phyloP scores from a whole-genome alignment of 2,888 invertebrate species.

The Drosophila mettleri region DNA sequence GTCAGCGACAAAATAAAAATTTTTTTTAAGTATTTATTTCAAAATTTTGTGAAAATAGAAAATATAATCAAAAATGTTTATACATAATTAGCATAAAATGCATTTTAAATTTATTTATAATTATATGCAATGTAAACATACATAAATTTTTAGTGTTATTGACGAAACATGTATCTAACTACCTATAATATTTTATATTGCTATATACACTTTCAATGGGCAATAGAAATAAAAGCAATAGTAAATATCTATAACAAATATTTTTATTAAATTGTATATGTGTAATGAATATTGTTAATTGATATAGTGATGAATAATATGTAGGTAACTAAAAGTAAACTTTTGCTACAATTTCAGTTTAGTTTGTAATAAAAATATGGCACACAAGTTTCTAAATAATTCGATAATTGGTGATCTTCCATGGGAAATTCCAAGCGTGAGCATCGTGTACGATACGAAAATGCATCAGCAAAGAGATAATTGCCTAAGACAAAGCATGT shows the following conservation, averaged over 20 bases:
- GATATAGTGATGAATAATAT: slow-evolving; percentile 3
- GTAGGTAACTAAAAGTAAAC: not conserved
- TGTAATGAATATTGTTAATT: slow-evolving; percentile 8
- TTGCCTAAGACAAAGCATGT: too few species aligned
- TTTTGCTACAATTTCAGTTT: not conserved
- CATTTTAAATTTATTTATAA: not conserved
- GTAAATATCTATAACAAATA: slow-evolving; percentile 41
- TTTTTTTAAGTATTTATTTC: not conserved
- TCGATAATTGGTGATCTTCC: too few species aligned
- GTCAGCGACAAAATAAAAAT: not conserved
- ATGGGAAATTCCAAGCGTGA: too few species aligned
- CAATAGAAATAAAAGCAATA: slow-evolving; percentile 19
- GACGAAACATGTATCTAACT: not conserved
- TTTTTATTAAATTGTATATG: slow-evolving; percentile 21
- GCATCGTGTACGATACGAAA: too few species aligned
- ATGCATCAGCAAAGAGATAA: too few species aligned
- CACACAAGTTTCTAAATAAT: too few species aligned
- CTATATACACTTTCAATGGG: slow-evolving; percentile 13
- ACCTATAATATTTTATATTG: slow-evolving; percentile 5
- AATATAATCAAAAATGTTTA: too few species aligned
- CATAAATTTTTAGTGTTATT: not conserved
- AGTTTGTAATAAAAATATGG: too few species aligned
- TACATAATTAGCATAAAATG: not conserved
- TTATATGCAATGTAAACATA: not conserved
- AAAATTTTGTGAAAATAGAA: not conserved